Conservation (phyloP, 2,797 vertebrate species). For the Onychomys leucogaster region DNA sequence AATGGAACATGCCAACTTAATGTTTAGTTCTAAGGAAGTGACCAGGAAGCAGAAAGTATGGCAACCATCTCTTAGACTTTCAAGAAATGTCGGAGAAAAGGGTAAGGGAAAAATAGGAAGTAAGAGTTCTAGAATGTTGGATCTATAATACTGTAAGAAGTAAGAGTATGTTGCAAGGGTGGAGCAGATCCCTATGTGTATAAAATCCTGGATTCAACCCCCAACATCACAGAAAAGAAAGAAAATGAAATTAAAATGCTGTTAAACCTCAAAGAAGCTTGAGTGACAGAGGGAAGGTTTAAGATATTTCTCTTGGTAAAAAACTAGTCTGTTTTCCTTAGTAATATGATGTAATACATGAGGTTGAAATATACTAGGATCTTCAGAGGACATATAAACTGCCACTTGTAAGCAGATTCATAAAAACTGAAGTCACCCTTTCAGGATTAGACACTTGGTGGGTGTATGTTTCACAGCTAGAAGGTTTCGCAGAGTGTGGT, state of each 20-base stretch:
- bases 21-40: constrained; percentile 34
- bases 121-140: background rate
- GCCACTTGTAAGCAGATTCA: background rate
- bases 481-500: background rate
- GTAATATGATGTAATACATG: background rate
- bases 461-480: background rate
- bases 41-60: constrained; percentile 14
- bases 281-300: background rate
- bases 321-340: background rate
- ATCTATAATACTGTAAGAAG: background rate
- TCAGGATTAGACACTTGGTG: background rate
- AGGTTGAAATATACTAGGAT: background rate
- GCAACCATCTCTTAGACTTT: constrained; percentile 28
- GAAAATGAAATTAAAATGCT: background rate
- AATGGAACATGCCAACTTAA: background rate
- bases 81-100: constrained; percentile 22
- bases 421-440: background rate
- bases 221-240: background rate
- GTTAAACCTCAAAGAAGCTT: background rate
- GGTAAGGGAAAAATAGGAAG: background rate
- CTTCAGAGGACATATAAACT: background rate
- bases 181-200: background rate
- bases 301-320: constrained; percentile 38
- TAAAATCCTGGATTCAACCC: background rate
- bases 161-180: background rate